Conservation (phyloP, 2,888 invertebrate species). For the Hermodice carunculata region DNA sequence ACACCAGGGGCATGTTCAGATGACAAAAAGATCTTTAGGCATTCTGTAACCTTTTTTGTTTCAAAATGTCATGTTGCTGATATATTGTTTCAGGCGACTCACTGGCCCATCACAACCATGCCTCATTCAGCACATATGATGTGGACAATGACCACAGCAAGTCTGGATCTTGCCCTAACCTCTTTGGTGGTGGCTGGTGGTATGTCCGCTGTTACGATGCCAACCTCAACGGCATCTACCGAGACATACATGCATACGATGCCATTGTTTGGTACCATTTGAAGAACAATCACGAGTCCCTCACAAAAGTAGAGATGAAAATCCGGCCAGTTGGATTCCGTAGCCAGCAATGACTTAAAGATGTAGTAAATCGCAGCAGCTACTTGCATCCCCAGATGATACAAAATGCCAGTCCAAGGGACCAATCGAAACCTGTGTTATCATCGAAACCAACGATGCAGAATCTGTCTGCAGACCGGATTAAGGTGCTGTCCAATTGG, state of each 20-base stretch:
- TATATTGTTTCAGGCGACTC: conserved; percentile 52
- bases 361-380: too few relatives aligned
- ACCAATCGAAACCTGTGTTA: too few relatives aligned
- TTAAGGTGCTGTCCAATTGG: too few relatives aligned
- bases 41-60: too few relatives aligned
- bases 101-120: conserved; percentile 50
- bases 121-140: conserved; percentile 62
- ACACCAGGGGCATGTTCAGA: too few relatives aligned
- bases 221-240: conserved; percentile 84
- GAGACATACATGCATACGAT: conserved; percentile 1
- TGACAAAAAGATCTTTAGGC: too few relatives aligned
- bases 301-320: conserved; percentile 34
- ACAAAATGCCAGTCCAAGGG: too few relatives aligned
- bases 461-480: too few relatives aligned
- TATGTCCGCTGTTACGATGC: conserved; percentile 95
- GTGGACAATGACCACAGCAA: conserved; percentile 78
- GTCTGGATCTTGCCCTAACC: conserved; percentile 83
- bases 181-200: conserved; percentile 97
- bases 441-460: too few relatives aligned
- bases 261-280: conserved; percentile 33
- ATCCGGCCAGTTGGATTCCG: conserved; percentile 23
- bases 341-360: neutral
- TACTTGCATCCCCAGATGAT: too few relatives aligned
- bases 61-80: too few relatives aligned
- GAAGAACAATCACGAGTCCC: conserved; percentile 5